These are phyloP conservation scores for Orbicella faveolata DNA, from an alignment of 64 coral and sea anemone genomes.

Conservation along the genomic window DNA sequence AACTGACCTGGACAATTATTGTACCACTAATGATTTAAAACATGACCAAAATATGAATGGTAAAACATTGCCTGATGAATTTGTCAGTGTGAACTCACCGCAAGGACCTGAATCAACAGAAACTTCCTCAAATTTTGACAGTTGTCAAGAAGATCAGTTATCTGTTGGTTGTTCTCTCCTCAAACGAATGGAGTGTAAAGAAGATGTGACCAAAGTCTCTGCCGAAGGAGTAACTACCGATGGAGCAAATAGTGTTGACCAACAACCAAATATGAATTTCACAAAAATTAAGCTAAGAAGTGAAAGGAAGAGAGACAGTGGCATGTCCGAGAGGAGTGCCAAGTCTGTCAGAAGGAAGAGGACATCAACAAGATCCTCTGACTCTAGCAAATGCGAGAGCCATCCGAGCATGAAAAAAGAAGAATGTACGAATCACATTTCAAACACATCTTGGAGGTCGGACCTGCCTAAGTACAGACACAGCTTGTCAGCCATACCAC, in stretches of 20 bases:
- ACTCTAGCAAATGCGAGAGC: background rate
- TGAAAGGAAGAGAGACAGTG: slow-evolving; percentile 7
- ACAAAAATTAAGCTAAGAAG: slow-evolving; percentile 26
- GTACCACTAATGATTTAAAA: background rate
- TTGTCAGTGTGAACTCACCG: background rate
- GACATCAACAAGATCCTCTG: slow-evolving; percentile 19
- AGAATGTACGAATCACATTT: slow-evolving; percentile 46
- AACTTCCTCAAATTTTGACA: background rate
- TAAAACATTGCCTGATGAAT: background rate
- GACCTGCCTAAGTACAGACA: slow-evolving; percentile 48
- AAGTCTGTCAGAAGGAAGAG: slow-evolving; percentile 11
- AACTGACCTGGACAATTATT: background rate
- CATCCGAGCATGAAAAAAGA: background rate
- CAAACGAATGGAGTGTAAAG: background rate
- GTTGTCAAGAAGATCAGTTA: background rate
- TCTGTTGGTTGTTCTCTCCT: background rate
- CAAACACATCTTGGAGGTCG: slow-evolving; percentile 68
- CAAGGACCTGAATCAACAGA: background rate
- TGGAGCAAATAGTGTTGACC: background rate
- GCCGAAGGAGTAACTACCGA: too few species aligned
- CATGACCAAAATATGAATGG: background rate
- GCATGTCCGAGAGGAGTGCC: background rate
- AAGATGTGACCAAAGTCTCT: background rate
- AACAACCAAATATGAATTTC: background rate
- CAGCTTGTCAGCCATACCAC: slow-evolving; percentile 47